Base-by-base conservation (phyloP, 1,140 invertebrate species). In the Coenobita brevimanus region DNA sequence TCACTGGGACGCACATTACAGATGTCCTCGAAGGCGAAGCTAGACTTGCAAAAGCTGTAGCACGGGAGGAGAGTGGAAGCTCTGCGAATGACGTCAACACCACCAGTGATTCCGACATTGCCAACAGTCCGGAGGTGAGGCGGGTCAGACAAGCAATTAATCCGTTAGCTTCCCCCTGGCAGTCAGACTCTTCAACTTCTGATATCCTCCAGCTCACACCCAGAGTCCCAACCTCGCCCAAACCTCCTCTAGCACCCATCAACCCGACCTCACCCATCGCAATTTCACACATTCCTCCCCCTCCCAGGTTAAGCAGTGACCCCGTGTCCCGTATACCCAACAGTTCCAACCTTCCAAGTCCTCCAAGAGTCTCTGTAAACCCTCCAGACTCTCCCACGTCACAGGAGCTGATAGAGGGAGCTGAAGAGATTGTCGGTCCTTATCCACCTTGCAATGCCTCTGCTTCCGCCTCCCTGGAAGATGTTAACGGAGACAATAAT, bases 71-170 rank as follows among this genome's bases (percentile, higher is more conserved):
- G 10, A 54, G 27, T 41, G n/a, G 8, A 15, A 69, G 15, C n/a
- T 50, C 24, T 2, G 46, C 24, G n/a, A 38, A 46, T 71, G 33
- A 54, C n/a, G 54, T 46, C 43, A 33, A 43, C 3, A 30, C 36
- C 30, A 54, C 43, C 17, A 83, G 81, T 46, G 81, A 83, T 57
- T 83, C 81, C n/a, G 67, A 83, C 38, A 83, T 83, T 33, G 41
- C 46, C 33, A 62, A 83, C 67, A 83, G 67, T 15, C 81, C 67
- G n/a, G 41, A 73, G 71, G 46, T 57, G 17, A 43, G 2, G 41
- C 41, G 38, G 46, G 15, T 13, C 13, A 50, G 73, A 4, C 41
- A 8, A 76, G 8, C n/a, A 1, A 4, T 3, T 38, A 38, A 38
- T 43, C 2, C 6, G n/a, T 46, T 36, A 36, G 30, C n/a, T 21